phyloP scores from a whole-genome alignment of 2,113 vertebrate species.

The Cheilinus undulatus region DNA sequence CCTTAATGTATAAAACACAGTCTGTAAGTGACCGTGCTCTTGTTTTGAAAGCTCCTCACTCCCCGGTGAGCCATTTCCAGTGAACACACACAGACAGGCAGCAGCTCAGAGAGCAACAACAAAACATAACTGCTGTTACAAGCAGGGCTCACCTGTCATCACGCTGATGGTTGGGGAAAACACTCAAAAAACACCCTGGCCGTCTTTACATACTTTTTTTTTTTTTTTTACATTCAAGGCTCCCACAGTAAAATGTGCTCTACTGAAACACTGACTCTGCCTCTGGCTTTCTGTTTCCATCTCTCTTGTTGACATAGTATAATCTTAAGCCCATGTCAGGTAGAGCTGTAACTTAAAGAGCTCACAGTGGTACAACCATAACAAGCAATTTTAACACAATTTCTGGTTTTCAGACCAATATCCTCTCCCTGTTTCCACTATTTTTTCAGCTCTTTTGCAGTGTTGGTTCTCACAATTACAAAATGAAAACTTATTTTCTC shows the following conservation, averaged over 20 bases:
- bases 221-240: neutral
- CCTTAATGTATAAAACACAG: constrained; percentile 76
- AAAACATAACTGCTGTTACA: constrained; percentile 48
- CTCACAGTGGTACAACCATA: neutral
- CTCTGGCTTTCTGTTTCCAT: constrained; percentile 19
- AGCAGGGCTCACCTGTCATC: constrained; percentile 41
- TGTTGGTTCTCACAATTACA: neutral
- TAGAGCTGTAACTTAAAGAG: neutral
- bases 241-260: too few relatives aligned
- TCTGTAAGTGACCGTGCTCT: neutral
- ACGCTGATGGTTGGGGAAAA: constrained; percentile 30
- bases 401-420: neutral
- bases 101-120: constrained; percentile 32
- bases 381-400: constrained; percentile 2
- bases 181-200: neutral
- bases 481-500: neutral
- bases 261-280: neutral
- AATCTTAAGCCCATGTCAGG: neutral
- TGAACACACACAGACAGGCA: constrained; percentile 18
- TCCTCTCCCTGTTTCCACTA: neutral
- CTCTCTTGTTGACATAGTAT: constrained; percentile 2
- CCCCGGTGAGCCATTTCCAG: constrained; percentile 56
- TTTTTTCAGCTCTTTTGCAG: neutral
- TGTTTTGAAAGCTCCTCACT: constrained; percentile 48
- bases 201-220: too few relatives aligned